Evolutionary conservation across 2,888 invertebrate genomes (phyloP), one percentile per base, ranked within the genome.

Genomic region (Drosophila affinis): DNA sequence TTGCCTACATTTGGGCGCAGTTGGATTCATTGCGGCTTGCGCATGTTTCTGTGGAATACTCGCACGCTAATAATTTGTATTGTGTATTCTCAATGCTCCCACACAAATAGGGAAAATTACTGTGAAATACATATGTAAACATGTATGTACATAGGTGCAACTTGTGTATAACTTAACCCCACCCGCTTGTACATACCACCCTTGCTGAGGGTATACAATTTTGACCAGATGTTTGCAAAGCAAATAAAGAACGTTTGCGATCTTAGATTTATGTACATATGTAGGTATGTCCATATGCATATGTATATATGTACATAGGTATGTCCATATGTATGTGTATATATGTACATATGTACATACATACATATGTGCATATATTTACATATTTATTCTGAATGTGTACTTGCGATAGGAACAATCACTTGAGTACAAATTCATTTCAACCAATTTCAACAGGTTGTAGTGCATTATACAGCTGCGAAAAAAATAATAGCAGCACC

Each of bases 1-100:
- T 72, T 72, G 72, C 71, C 72, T 71, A 71, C 63, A 45, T 72
- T 64, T n/a, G 12, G 58, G 73, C 48, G 52, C 68, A 58, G 45
- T 45, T 21, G 21, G 12, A 12, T 45, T 58, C 21, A 10, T n/a
- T 29, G 45, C 27, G 29, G 12, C 29, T 45, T 60, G 39, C 44
- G 17, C 46, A 48, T 55, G 21, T 44, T 49, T 67, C 59, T 39
- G 59, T 59, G 59, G 61, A 69, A 70, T 70, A 69, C 70, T 62
- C 46, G 47, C 39, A 55, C 54, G 62, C 63, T 46, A 70, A 70
- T 70, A 55, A 70, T 61, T 62, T 70, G 61, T 62, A 70, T 59
- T 44, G 59, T 32, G 27, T 55, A 58, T 48, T 59, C 32, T 39
- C 12, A 24, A 29, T 48, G 27, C 52, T n/a, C 44, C 55, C 54